phyloP scores from a whole-genome alignment of 2,797 vertebrate species.

The Cichlasoma orientale region DNA sequence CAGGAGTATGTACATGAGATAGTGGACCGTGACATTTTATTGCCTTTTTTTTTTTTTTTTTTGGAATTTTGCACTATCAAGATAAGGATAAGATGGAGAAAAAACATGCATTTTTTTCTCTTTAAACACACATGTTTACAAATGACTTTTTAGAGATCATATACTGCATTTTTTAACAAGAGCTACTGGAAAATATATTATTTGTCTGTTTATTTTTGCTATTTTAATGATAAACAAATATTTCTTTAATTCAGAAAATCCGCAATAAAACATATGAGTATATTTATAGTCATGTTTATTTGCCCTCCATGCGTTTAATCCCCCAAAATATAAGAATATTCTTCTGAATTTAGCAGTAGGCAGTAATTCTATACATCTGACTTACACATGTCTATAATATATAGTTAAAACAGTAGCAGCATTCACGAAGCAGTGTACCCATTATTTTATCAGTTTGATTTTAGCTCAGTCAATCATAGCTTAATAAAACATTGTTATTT shows the following conservation, averaged over 20 bases:
- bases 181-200: accelerated
- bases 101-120: conserved; percentile 42
- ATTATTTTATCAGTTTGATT: conserved; percentile 26
- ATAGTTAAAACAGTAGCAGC: not conserved
- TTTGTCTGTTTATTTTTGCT: not conserved
- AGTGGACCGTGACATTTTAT: conserved; percentile 70
- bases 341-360: not conserved
- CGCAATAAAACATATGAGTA: too few relatives aligned
- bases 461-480: conserved; percentile 9
- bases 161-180: not conserved
- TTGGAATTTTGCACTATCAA: conserved; percentile 60
- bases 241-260: not conserved
- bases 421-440: not conserved
- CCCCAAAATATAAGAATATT: not conserved
- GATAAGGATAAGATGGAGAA: conserved; percentile 62
- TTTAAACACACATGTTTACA: conserved; percentile 26
- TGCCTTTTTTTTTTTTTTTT: conserved; percentile 38
- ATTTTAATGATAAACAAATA: not conserved
- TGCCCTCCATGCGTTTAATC: not conserved
- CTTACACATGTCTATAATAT: not conserved
- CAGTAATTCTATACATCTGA: not conserved
- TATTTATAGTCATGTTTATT: not conserved
- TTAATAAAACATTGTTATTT: conserved; percentile 49
- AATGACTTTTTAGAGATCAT: conserved; percentile 30
- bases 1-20: conserved; percentile 63